phyloP scores from a whole-genome alignment of 1,140 invertebrate genomes.

The Telenomus remus region DNA sequence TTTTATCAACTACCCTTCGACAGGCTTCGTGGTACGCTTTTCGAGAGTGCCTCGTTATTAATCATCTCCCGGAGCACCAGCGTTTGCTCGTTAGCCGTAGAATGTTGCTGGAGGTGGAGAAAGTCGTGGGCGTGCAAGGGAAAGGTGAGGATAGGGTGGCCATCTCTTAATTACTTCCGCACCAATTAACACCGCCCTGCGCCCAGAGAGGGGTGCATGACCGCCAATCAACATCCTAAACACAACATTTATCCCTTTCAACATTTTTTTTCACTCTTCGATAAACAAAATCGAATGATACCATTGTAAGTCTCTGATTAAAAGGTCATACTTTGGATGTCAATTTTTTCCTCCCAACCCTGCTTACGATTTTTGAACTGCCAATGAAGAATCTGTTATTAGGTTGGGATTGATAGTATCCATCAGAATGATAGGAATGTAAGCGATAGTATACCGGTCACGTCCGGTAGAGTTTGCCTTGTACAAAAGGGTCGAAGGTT shows the following conservation, averaged over 20 bases:
- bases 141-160: constrained; percentile 55
- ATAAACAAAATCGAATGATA: neutral
- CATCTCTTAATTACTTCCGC: constrained; percentile 75
- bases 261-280: constrained; percentile 1
- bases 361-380: neutral
- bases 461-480: constrained; percentile 61
- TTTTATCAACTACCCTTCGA: constrained; percentile 59
- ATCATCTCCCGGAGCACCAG: constrained; percentile 69
- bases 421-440: constrained; percentile 48
- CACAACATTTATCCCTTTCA: constrained; percentile 30
- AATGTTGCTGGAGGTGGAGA: constrained; percentile 40
- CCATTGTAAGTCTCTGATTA: no score
- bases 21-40: constrained; percentile 56
- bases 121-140: constrained; percentile 36
- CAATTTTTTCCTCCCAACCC: neutral
- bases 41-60: constrained; percentile 70
- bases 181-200: constrained; percentile 72
- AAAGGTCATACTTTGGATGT: no score
- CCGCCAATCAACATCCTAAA: constrained; percentile 61
- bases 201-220: constrained; percentile 60
- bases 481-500: constrained; percentile 59
- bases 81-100: constrained; percentile 69
- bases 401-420: constrained; percentile 37
- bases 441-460: constrained; percentile 62
- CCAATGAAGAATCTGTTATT: constrained; percentile 41